Percentiles rank a stretch among this genome's conserved stretches.
These are phyloP conservation scores for Mallotus villosus DNA, from an alignment of 2,797 vertebrate species.

Conservation along the genomic window DNA sequence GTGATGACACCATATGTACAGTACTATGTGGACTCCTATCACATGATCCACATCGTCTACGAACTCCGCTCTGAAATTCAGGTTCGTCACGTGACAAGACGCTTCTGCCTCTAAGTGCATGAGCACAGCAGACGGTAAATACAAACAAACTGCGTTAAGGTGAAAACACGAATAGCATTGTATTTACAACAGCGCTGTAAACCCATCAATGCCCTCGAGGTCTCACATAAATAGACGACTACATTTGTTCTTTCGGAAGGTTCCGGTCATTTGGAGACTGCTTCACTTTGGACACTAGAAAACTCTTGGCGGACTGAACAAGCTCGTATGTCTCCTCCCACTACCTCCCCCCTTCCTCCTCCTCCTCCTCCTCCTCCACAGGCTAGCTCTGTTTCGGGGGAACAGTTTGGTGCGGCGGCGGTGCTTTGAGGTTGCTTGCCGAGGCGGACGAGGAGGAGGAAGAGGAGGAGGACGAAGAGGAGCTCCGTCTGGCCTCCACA, in stretches of 20 bases:
- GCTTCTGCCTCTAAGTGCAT: not conserved
- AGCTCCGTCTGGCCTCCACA: slow-evolving; percentile 82
- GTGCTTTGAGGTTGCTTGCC: slow-evolving; percentile 61
- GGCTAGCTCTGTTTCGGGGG: slow-evolving; percentile 67
- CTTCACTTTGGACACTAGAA: slow-evolving; percentile 19
- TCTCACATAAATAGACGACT: slow-evolving; percentile 30
- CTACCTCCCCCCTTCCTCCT: slow-evolving; percentile 6
- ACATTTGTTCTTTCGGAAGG: slow-evolving; percentile 29
- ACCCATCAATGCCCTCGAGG: slow-evolving; percentile 24
- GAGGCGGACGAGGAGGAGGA: slow-evolving; percentile 74
- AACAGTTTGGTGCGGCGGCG: slow-evolving; percentile 61
- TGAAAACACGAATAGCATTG: not conserved
- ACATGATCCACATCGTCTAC: not conserved
- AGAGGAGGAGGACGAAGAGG: slow-evolving; percentile 83
- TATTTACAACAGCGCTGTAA: not conserved
- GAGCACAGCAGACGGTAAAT: not conserved
- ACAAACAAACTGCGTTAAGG: not conserved
- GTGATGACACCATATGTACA: not conserved
- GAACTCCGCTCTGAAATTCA: not conserved
- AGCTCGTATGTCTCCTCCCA: not conserved
- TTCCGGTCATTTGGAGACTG: slow-evolving; percentile 13
- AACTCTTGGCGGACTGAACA: slow-evolving; percentile 18
- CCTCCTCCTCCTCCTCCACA: slow-evolving; percentile 2
- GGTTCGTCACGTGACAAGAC: not conserved
- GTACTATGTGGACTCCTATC: not conserved